Evolutionary conservation across 2,113 vertebrate species (phyloP), one percentile per base, ranked within the genome.

Genomic region (Ceratotherium simum): DNA sequence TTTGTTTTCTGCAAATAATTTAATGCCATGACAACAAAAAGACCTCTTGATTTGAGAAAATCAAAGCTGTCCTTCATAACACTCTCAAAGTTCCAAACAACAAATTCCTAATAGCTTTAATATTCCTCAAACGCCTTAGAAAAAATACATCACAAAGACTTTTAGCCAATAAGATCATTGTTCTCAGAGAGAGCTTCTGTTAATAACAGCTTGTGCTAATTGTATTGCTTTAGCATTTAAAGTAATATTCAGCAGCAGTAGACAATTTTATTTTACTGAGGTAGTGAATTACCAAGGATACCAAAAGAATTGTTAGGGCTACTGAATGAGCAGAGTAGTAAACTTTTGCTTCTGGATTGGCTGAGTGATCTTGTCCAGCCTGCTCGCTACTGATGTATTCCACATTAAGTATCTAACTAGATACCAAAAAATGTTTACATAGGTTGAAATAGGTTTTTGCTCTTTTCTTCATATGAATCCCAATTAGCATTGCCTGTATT

Each of bases 1-100:
- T 92, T 91, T 97, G 82, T 92, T 91, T 98, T 92, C 62, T 78
- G 84, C 39, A 90, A 94, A 96, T 88, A 96, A 93, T 76, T 93
- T 92, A 95, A 94, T 91, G 62, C 31, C 90, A 76, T 94, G 89
- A 97, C 96, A 96, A 93, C 78, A 94, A 82, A 91, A 97, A 79
- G 81, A 70, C 36, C 64, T 93, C 76, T 96, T 97, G 60, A 94
- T 90, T 33, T 91, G 72, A 93, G 42, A 97, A 91, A 96, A 67
- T 60, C 79, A 98, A 97, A 97, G 51, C 70, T 88, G 27, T 67
- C 58, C 69, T 97, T 92, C 36, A 93, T 65, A 92, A 67, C 14
- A 93, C 33, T 96, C 46, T 29, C 9, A 27, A 90, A 48, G 2
- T 17, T 20, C 78, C 17, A 91, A 92, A 95, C 21, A 90, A 90